phyloP scores from a whole-genome alignment of 2,113 vertebrate genomes.

The Cinclus mexicanus region DNA sequence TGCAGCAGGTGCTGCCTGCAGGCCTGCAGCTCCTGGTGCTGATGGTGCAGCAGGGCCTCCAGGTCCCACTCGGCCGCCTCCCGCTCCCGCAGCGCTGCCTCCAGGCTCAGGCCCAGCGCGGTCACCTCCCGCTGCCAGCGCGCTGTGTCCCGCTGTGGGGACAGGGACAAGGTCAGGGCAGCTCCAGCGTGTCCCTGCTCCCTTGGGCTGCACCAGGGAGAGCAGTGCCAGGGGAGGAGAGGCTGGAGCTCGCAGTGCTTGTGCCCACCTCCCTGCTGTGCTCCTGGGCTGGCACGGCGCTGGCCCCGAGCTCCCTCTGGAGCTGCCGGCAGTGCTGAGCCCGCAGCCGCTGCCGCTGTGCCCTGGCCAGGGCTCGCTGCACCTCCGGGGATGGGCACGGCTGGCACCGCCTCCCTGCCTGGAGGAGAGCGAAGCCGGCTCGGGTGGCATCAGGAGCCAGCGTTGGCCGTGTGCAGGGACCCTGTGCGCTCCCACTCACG shows the following conservation, averaged over 20 bases:
- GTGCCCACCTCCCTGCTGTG: not conserved
- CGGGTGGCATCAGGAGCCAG: accelerated
- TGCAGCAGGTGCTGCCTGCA: slow-evolving; percentile 78
- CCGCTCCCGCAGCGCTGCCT: slow-evolving; percentile 75
- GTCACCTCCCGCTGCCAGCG: slow-evolving; percentile 71
- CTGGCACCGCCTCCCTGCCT: not conserved
- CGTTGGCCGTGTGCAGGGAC: not conserved
- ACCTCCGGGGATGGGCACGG: slow-evolving; percentile 52
- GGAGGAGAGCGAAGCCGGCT: not conserved
- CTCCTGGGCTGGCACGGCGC: slow-evolving; percentile 55
- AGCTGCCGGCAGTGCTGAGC: slow-evolving; percentile 78
- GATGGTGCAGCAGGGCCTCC: slow-evolving; percentile 61
- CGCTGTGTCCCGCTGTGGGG: slow-evolving; percentile 35
- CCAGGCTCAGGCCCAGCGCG: slow-evolving; percentile 76
- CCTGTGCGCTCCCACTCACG: not conserved
- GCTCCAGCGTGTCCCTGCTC: not conserved
- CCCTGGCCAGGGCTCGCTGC: slow-evolving; percentile 71
- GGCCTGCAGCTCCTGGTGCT: slow-evolving; percentile 67
- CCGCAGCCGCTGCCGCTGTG: slow-evolving; percentile 70
- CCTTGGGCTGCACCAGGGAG: not conserved
- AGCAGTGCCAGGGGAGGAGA: not conserved
- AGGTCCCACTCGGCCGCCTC: slow-evolving; percentile 74
- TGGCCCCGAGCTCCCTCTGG: slow-evolving; percentile 67
- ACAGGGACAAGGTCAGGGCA: not conserved
- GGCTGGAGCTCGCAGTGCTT: not conserved